phyloP scores from a whole-genome alignment of 2,113 vertebrate genomes.

The Pseudorasbora parva region DNA sequence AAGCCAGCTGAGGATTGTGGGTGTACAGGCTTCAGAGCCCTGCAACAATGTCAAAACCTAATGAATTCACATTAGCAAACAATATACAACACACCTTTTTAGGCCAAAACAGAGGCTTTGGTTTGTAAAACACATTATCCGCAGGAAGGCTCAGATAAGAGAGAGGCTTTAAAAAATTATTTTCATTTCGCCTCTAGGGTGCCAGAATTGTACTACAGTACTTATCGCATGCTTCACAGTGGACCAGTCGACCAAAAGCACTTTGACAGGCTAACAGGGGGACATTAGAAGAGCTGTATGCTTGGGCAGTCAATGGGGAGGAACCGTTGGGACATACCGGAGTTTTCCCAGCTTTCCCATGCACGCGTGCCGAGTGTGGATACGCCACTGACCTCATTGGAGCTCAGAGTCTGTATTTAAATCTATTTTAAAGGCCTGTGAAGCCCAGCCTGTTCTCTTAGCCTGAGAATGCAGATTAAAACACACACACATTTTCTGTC shows the following conservation, averaged over 20 bases:
- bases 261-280: background rate
- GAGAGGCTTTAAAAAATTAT: conserved; percentile 15
- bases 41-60: conserved; percentile 33
- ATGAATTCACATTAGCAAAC: conserved; percentile 27
- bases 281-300: conserved; percentile 1
- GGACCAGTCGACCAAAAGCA: background rate
- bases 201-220: conserved; percentile 2
- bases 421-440: conserved; percentile 76
- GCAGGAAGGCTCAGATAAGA: conserved; percentile 8
- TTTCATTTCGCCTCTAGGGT: conserved; percentile 22
- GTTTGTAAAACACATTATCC: conserved; percentile 5
- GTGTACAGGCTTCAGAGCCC: background rate
- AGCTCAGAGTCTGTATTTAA: conserved; percentile 78
- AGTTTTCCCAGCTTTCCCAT: conserved; percentile 62
- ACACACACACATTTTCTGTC: conserved; percentile 20
- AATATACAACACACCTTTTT: conserved; percentile 7
- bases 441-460: conserved; percentile 38
- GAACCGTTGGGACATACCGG: conserved; percentile 42
- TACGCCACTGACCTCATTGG: conserved; percentile 63
- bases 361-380: conserved; percentile 57
- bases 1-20: conserved; percentile 14
- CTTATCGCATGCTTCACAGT: conserved; percentile 12
- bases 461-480: conserved; percentile 19
- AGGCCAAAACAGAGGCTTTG: background rate
- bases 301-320: conserved; percentile 17